Conservation (phyloP, 2,797 vertebrate genomes). For the Leuciscus waleckii region DNA sequence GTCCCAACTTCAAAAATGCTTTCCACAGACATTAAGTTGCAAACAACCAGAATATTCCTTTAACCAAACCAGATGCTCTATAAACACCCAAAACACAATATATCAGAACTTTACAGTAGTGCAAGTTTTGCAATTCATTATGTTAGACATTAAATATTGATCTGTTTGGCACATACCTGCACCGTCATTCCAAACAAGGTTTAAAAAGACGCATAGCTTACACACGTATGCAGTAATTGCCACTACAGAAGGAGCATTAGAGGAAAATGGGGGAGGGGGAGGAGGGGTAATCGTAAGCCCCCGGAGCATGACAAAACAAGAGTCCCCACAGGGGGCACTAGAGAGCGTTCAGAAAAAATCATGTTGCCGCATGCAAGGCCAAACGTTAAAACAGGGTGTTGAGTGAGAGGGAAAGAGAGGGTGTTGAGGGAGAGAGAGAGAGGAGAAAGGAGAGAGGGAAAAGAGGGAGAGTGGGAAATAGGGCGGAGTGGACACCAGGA, state of each 20-base stretch:
- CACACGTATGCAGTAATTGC: constrained; percentile 50
- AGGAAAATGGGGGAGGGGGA: constrained; percentile 20
- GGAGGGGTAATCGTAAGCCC: constrained; percentile 39
- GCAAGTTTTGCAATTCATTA: constrained; percentile 6
- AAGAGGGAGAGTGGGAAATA: constrained; percentile 33
- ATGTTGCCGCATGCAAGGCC: constrained; percentile 63
- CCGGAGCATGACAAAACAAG: constrained; percentile 29
- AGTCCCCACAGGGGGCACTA: constrained; percentile 42
- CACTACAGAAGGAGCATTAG: constrained; percentile 35
- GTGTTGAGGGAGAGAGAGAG: constrained; percentile 26
- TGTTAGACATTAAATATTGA: neutral
- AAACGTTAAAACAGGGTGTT: constrained; percentile 49
- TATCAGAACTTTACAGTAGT: neutral
- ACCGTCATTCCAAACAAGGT: constrained; percentile 11
- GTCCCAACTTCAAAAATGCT: neutral
- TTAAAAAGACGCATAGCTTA: constrained; percentile 41
- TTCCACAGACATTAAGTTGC: constrained; percentile 1
- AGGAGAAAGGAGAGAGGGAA: constrained; percentile 14
- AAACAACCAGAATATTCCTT: constrained; percentile 42
- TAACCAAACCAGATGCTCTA: constrained; percentile 11
- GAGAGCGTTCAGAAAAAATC: constrained; percentile 56
- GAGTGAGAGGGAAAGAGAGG: constrained; percentile 17
- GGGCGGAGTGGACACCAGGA: constrained; percentile 48
- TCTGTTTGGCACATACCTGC: constrained; percentile 18
- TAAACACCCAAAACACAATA: neutral